Conservation (phyloP, 2,113 vertebrate genomes). For the Phalacrocorax aristotelis region DNA sequence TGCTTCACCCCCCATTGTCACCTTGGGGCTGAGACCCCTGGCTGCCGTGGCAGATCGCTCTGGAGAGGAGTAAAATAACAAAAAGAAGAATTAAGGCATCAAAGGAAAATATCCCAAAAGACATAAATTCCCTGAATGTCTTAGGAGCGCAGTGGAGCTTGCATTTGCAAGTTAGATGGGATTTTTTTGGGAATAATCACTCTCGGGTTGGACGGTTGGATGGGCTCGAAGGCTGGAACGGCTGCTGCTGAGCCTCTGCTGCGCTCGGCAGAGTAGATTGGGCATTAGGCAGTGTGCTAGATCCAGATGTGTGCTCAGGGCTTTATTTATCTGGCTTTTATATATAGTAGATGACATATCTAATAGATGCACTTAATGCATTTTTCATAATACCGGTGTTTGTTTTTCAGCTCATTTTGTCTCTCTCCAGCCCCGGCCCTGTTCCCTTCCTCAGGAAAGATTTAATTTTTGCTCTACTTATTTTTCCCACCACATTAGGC, state of each 20-base stretch:
- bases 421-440: not conserved
- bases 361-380: constrained; percentile 10
- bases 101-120: not conserved
- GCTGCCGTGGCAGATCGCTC: accelerated
- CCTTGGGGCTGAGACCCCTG: not conserved
- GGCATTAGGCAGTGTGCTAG: not conserved
- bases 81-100: not conserved
- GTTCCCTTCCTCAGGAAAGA: not conserved
- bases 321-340: not conserved
- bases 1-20: not conserved
- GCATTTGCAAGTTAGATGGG: accelerated
- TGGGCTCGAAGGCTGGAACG: not conserved
- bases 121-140: not conserved
- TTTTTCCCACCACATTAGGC: constrained; percentile 5
- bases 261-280: not conserved
- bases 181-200: not conserved
- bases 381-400: constrained; percentile 13
- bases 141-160: not conserved
- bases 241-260: not conserved
- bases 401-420: constrained; percentile 6
- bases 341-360: not conserved
- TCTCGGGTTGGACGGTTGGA: not conserved
- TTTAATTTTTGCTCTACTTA: constrained; percentile 30
- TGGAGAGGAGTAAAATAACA: not conserved
- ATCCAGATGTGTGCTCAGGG: not conserved